Conservation (phyloP, 2,797 vertebrate genomes). For the Galago senegalensis region DNA sequence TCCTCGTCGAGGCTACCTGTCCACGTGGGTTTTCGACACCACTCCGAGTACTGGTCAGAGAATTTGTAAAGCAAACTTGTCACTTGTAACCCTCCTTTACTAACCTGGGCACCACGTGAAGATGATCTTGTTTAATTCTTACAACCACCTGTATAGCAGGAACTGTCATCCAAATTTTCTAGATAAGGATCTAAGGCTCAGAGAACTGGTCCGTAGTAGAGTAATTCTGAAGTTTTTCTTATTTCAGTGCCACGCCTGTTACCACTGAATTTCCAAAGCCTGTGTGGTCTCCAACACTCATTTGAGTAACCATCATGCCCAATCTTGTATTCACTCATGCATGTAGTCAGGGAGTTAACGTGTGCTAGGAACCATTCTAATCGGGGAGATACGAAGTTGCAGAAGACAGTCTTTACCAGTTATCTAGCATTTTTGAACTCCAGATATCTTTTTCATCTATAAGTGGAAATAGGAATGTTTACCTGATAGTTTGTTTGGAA, state of each 20-base stretch:
- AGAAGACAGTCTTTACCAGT: not conserved
- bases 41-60: not conserved
- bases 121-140: conserved; percentile 6
- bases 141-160: not conserved
- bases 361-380: not conserved
- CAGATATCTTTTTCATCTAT: not conserved
- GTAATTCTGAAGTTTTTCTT: not conserved
- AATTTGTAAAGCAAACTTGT: not conserved
- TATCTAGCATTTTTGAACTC: not conserved
- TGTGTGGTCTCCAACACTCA: not conserved
- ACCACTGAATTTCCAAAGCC: not conserved
- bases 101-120: not conserved
- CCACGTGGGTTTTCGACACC: conserved; percentile 79
- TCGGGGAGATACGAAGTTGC: not conserved
- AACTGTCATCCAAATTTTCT: not conserved
- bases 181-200: not conserved
- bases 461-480: conserved; percentile 42
- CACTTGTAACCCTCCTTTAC: not conserved
- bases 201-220: not conserved
- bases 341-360: not conserved
- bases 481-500: not conserved
- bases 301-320: not conserved
- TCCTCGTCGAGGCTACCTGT: conserved; percentile 81
- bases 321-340: not conserved
- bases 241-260: not conserved